Evolutionary conservation across 2,113 vertebrate species (phyloP).

Genomic region (Leptosomus discolor): DNA sequence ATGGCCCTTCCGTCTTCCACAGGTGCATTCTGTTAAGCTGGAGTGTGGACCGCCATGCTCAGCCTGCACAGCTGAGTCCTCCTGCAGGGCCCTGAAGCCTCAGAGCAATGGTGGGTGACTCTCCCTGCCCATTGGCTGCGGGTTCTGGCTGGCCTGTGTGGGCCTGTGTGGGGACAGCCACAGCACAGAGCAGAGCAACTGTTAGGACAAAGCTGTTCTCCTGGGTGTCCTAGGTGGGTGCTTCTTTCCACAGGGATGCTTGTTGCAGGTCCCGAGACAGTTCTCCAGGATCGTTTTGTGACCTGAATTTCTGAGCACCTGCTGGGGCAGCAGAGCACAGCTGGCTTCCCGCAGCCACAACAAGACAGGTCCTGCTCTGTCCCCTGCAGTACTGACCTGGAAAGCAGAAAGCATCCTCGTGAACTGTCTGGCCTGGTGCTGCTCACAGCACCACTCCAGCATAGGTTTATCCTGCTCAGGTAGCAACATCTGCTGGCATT

Average conservation of each 20-base stretch:
- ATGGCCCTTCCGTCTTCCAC: neutral
- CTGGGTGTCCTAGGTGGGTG: neutral
- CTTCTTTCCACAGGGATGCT: neutral
- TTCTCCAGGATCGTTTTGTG: neutral
- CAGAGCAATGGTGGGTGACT: neutral
- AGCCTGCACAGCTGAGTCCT: neutral
- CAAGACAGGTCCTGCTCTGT: neutral
- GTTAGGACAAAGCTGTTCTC: neutral
- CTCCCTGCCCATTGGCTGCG: neutral
- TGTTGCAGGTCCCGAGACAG: neutral
- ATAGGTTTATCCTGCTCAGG: neutral
- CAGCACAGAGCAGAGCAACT: neutral
- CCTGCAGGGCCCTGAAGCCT: neutral
- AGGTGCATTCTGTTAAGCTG: neutral
- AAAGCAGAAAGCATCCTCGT: neutral
- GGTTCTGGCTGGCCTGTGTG: neutral
- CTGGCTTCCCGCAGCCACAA: neutral
- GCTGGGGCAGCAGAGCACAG: neutral
- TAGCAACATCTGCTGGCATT: neutral
- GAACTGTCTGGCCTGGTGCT: neutral
- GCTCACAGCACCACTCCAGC: neutral
- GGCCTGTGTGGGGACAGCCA: neutral
- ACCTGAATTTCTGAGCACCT: neutral
- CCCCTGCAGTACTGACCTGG: neutral
- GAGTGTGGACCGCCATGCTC: fast-evolving